phyloP scores from a whole-genome alignment of 1,140 invertebrate genomes.

The Phortica variegata region DNA sequence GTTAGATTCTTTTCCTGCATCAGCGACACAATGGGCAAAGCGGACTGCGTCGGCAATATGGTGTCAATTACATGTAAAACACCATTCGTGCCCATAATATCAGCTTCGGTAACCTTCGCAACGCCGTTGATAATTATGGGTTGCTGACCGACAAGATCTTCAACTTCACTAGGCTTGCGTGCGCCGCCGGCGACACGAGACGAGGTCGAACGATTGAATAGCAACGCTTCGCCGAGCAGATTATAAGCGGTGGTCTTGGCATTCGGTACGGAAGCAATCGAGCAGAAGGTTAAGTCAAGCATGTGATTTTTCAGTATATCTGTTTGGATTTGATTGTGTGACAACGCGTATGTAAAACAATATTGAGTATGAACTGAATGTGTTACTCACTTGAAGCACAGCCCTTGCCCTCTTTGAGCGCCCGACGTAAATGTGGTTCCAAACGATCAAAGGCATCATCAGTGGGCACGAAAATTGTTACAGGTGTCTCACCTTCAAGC shows the following conservation, averaged over 20 bases:
- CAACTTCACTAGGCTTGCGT: slow-evolving; percentile 23
- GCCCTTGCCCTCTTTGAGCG: slow-evolving; percentile 57
- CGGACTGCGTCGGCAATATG: slow-evolving; percentile 64
- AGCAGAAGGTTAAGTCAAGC: slow-evolving; percentile 68
- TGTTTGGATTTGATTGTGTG: background rate
- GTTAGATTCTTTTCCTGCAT: slow-evolving; percentile 59
- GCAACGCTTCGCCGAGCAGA: slow-evolving; percentile 59
- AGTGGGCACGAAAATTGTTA: slow-evolving; percentile 67
- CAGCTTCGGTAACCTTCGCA: slow-evolving; percentile 57
- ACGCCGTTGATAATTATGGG: slow-evolving; percentile 57
- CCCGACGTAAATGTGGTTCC: slow-evolving; percentile 54
- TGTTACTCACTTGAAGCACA: slow-evolving; percentile 59
- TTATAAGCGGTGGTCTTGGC: slow-evolving; percentile 61
- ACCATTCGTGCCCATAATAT: slow-evolving; percentile 68
- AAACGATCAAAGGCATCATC: slow-evolving; percentile 66
- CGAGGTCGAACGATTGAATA: slow-evolving; percentile 56
- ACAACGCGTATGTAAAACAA: background rate
- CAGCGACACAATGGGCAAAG: slow-evolving; percentile 56
- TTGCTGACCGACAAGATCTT: slow-evolving; percentile 22
- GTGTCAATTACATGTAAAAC: slow-evolving; percentile 70
- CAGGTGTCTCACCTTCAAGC: slow-evolving; percentile 61
- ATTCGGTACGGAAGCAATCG: slow-evolving; percentile 61
- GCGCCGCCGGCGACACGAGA: background rate
- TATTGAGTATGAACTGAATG: background rate
- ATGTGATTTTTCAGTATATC: slow-evolving; percentile 68